Evolutionary conservation across 2,797 vertebrate species (phyloP), one percentile per base, ranked within the genome.

Genomic region (Peromyscus eremicus): DNA sequence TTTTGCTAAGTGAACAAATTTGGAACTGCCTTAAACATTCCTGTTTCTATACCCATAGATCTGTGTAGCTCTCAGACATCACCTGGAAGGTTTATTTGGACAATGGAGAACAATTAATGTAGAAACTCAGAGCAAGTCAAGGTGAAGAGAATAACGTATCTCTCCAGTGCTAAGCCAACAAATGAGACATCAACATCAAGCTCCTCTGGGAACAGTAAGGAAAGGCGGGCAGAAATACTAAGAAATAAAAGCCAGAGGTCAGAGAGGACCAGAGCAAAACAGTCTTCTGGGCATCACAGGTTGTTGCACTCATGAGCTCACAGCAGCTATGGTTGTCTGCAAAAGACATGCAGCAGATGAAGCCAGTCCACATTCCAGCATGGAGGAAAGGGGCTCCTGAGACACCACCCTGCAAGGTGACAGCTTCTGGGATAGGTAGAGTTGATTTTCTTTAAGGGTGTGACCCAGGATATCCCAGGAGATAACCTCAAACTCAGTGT

Each of bases 391-490:
- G 21, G 21, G 7, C 29, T 70, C 66, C 2, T 14, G 32, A 70
- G 2, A 32, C 21, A 34, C 34, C 32, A 16, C 2, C 21, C 34
- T 52, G 32, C 43, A 19, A 68, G 13, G 9, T 49, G 17, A 86
- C 8, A 49, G 32, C 62, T 84, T 84, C 27, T 34, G 29, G 11
- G 17, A 84, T 13, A 49, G 14, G 40, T 13, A 66, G 62, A 85
- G 29, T 52, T 84, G 60, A 46, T 84, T 64, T 5, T 34, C 9
- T 46, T 84, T n/a, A 70, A 68, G 19, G 23, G 3, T 7, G 6
- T 70, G 21, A 1, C 19, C 19, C n/a, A n/a, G 34, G 11, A 4
- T 52, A 19, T 23, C 0, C 2, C 9, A 14, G 10, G 14, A 46
- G 12, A 85, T 70, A 23, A n/a, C 2, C 11, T 52, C 40, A 27